Evolutionary conservation across 2,797 vertebrate species (phyloP), one percentile per base, ranked within the genome.

Genomic region (Ambastaia sidthimunki): DNA sequence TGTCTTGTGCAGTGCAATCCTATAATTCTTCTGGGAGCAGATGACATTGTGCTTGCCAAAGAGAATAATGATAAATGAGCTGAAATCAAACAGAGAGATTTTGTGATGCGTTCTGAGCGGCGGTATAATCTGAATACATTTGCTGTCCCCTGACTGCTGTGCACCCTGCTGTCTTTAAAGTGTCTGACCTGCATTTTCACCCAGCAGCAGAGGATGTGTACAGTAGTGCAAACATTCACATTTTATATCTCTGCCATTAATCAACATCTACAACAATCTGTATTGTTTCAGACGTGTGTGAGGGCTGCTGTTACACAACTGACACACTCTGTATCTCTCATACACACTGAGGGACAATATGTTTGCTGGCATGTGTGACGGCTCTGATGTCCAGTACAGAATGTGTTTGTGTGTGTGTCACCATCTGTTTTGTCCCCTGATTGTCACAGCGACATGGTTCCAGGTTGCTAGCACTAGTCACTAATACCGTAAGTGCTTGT

Each of bases 381-480:
- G 90, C 94, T 94, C 89, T 95, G 91, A 90, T 95, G 94, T 91
- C 93, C 87, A 95, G 94, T 84, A 94, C 50, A 63, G 65, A 50
- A 34, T 71, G 16, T 80, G 19, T 63, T 94, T 0, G 94, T 95
- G 91, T 95, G 93, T 88, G 93, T 91, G 91, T 96, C 95, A 92
- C 96, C 97, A 93, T 98, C 96, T 96, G 96, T 96, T 98, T 83
- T 81, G 86, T 91, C 92, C 91, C 90, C 85, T 87, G 91, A 92
- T 83, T 89, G 88, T 90, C 90, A 93, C 94, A 90, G 93, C 92
- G 92, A 95, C 92, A 89, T 82, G 0, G 86, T 89, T 90, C 85
- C 83, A 85, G 84, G 83, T 90, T 74, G 78, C 87, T 87, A 83
- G 78, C 59, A 50, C 85, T 85, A 88, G 84, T 85, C 82, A 71